These are phyloP conservation scores for Andrena bucephala DNA, from an alignment of 2,888 invertebrate species.

Conservation along the genomic window DNA sequence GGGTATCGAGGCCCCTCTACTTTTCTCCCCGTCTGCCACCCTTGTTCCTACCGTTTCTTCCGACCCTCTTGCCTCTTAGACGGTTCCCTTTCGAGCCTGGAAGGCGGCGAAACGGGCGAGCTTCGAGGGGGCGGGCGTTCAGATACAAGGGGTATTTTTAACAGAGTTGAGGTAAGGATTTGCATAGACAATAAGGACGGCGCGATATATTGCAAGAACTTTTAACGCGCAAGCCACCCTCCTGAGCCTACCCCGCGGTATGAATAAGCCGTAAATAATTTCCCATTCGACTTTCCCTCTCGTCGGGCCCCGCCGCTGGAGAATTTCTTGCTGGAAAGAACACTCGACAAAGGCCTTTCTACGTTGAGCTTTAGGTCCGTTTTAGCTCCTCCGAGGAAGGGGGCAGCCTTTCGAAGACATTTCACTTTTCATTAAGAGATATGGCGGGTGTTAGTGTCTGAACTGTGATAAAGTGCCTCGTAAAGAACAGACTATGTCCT, in stretches of 20 bases:
- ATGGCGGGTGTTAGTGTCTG: constrained; percentile 52
- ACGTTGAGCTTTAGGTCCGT: constrained; percentile 21
- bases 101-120: constrained; percentile 50
- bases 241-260: constrained; percentile 60
- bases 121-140: constrained; percentile 57
- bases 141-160: constrained; percentile 77
- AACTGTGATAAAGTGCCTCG: constrained; percentile 32
- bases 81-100: constrained; percentile 5
- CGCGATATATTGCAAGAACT: constrained; percentile 79
- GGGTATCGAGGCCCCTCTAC: constrained; percentile 33
- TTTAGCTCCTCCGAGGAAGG: constrained; percentile 9
- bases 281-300: constrained; percentile 70
- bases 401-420: constrained; percentile 36
- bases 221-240: constrained; percentile 71
- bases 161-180: constrained; percentile 79
- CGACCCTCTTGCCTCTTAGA: background rate
- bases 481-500: constrained; percentile 15
- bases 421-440: constrained; percentile 62
- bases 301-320: constrained; percentile 24
- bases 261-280: constrained; percentile 81
- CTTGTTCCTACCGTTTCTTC: constrained; percentile 13
- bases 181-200: constrained; percentile 79
- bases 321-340: constrained; percentile 16
- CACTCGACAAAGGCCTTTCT: constrained; percentile 43
- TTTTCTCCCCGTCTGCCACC: background rate